Base-by-base conservation (phyloP, 53 echinoderm and acorn worm species). In the Luidia sarsii region DNA sequence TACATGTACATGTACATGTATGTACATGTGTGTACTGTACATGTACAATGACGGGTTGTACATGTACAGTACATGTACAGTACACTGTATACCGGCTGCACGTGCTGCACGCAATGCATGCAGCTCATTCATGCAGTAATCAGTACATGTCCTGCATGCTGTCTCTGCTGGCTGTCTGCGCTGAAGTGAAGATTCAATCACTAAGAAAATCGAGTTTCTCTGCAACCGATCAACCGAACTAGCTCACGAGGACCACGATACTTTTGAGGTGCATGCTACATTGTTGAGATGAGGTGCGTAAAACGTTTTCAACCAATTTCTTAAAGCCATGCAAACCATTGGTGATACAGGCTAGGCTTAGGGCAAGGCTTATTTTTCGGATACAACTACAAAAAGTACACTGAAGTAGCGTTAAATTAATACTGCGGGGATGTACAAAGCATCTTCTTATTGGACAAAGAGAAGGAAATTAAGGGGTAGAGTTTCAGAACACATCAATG, bases 371-470 rank as follows among this genome's bases (percentile, higher is more conserved):
- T 41, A 19, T 18, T 19, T 19, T 19, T 14, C 0, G 18, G 4
- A 21, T 51, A 33, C 36, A 64, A 8, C n/a, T 64, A 35, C n/a
- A 36, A 3, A 36, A 4, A 36, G 36, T 31, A 35, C n/a, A 3
- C n/a, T n/a, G 7, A 4, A 36, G 7, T 4, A 51, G n/a, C n/a
- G 18, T 51, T 16, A 51, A 4, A 18, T 51, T 51, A 21, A 18
- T 67, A 16, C 46, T 11, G 27, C 10, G 24, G 32, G 53, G 30
- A 70, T 53, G 71, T 34, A 37, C 32, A 33, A 7, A 53, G 16
- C 52, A 71, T 71, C 52, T 35, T 71, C 71, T 32, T 53, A 52
- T 34, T 53, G 71, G 53, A 53, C 71, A 48, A 71, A 52, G 71
- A 51, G 71, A 34, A 30, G 71, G 71, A 51, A 37, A 71, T 52